phyloP scores from a whole-genome alignment of 2,888 invertebrate species.

The Venusia cambrica region DNA sequence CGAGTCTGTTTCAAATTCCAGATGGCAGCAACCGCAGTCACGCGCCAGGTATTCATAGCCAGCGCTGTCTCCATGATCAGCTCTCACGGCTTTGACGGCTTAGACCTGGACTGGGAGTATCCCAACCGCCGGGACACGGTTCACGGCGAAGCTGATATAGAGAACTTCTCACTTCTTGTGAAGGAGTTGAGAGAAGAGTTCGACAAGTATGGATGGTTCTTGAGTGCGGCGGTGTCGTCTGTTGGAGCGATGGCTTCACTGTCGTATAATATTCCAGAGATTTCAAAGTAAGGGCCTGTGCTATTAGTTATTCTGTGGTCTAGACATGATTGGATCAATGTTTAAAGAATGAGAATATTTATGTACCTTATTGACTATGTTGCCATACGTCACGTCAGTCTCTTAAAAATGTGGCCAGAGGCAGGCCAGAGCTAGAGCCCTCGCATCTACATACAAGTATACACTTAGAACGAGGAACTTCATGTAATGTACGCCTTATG shows the following conservation, averaged over 20 bases:
- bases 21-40: slow-evolving; percentile 61
- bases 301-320: too few relatives aligned
- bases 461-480: too few relatives aligned
- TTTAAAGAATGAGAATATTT: too few relatives aligned
- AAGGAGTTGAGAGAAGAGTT: slow-evolving; percentile 80
- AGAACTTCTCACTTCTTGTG: slow-evolving; percentile 76
- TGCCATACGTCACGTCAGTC: too few relatives aligned
- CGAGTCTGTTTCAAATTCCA: too few relatives aligned
- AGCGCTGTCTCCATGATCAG: slow-evolving; percentile 78
- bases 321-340: too few relatives aligned
- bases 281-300: slow-evolving; percentile 79
- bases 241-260: slow-evolving; percentile 62
- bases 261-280: slow-evolving; percentile 82
- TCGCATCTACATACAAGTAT: too few relatives aligned
- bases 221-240: slow-evolving; percentile 83
- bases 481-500: too few relatives aligned
- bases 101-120: slow-evolving; percentile 89
- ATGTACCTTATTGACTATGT: too few relatives aligned
- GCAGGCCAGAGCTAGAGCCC: too few relatives aligned
- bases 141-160: slow-evolving; percentile 61
- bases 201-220: slow-evolving; percentile 66
- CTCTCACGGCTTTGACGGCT: slow-evolving; percentile 84
- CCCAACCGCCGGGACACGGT: slow-evolving; percentile 79
- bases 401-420: too few relatives aligned
- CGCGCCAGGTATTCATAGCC: slow-evolving; percentile 78